Conservation (phyloP, 2,888 invertebrate species). For the Entomobrya multifasciata region DNA sequence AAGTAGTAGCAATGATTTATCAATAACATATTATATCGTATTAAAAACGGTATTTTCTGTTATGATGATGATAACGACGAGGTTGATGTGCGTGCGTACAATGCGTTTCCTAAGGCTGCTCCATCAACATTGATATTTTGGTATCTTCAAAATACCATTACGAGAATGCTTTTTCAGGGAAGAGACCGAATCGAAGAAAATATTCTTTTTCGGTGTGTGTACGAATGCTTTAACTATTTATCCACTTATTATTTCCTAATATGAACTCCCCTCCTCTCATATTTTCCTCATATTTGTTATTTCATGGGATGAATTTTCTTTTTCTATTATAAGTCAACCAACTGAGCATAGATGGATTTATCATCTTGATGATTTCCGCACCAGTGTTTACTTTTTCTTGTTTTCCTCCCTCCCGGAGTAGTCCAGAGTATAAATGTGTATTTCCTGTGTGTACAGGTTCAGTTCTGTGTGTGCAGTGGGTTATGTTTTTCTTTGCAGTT, state of each 20-base stretch:
- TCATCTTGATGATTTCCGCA: constrained; percentile 68
- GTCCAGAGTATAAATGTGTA: background rate
- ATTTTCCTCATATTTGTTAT: background rate
- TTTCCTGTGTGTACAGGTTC: constrained; percentile 17
- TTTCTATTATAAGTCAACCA: constrained; percentile 61
- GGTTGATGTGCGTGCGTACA: background rate
- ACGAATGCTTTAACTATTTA: constrained; percentile 25
- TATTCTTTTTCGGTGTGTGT: background rate
- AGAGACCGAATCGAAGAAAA: background rate
- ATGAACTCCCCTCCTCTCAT: constrained; percentile 18
- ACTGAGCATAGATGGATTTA: constrained; percentile 45
- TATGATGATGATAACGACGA: no score
- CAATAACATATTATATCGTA: no score
- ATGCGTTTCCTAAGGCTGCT: background rate
- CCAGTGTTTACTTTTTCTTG: constrained; percentile 60
- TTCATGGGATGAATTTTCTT: constrained; percentile 53
- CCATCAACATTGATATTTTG: background rate
- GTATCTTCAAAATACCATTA: background rate
- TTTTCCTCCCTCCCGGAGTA: constrained; percentile 11
- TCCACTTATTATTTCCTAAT: constrained; percentile 45
- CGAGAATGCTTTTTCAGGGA: constrained; percentile 1
- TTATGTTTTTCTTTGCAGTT: background rate
- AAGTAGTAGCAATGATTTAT: no score
- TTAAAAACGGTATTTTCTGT: no score
- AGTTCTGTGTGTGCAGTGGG: background rate